Percentiles rank a stretch among this genome's conserved stretches.
Conservation (phyloP, 2,113 vertebrate genomes). For the Danio rerio region GRCz12tu NC_133189.1:48077501-48078000, state of each 20-base stretch:
- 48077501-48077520: not conserved
- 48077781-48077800: too few species aligned
- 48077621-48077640: conserved; percentile 1
- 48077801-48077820: too few species aligned
- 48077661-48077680: conserved; percentile 12
- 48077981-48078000: too few species aligned
- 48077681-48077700: not conserved
- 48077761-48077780: not conserved
- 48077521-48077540: not conserved
- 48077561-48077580: conserved; percentile 9
- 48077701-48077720: not conserved
- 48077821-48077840: too few species aligned
- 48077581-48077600: conserved; percentile 7
- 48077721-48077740: not conserved
- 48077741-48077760: not conserved
- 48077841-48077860: too few species aligned
- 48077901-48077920: too few species aligned
- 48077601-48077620: not conserved
- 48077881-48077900: too few species aligned
- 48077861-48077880: too few species aligned
- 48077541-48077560: conserved; percentile 10
- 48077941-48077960: too few species aligned
- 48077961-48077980: too few species aligned
- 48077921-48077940: too few species aligned
- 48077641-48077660: conserved; percentile 14